Evolutionary conservation across 2,888 invertebrate genomes (phyloP).

Genomic region (Leucania comma): DNA sequence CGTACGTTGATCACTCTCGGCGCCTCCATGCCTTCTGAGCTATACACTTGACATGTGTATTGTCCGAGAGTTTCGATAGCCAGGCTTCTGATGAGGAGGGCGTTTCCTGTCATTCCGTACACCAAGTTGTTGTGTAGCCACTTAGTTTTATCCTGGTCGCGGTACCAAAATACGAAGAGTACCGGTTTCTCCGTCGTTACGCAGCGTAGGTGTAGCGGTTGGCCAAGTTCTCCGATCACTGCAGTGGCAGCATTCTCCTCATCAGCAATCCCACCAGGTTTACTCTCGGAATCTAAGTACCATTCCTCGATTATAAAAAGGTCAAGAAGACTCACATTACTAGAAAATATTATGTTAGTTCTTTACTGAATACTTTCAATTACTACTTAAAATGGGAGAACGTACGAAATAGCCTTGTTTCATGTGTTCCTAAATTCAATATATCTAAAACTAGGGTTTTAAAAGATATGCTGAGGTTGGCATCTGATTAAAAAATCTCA

Average conservation of each 20-base stretch:
- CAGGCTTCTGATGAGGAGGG: slow-evolving; percentile 94
- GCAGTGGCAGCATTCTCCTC: slow-evolving; percentile 88
- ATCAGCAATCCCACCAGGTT: slow-evolving; percentile 92
- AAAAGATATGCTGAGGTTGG: no score
- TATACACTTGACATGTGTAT: slow-evolving; percentile 97
- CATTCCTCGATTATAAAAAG: slow-evolving; percentile 73
- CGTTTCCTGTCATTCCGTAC: slow-evolving; percentile 94
- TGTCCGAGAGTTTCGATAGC: slow-evolving; percentile 94
- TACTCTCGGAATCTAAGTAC: slow-evolving; percentile 89
- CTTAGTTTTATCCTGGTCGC: slow-evolving; percentile 92
- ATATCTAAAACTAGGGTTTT: no score
- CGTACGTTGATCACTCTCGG: slow-evolving; percentile 94
- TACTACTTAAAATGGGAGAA: slow-evolving; percentile 69
- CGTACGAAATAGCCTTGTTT: slow-evolving; percentile 31
- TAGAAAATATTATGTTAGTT: not conserved
- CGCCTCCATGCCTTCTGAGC: slow-evolving; percentile 94
- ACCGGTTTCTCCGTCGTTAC: slow-evolving; percentile 95
- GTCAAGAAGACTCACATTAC: slow-evolving; percentile 54
- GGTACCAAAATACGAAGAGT: slow-evolving; percentile 96
- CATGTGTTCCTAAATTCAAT: no score
- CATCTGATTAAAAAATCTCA: no score
- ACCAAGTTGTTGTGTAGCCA: slow-evolving; percentile 93
- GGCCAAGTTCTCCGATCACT: slow-evolving; percentile 93
- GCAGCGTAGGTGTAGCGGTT: slow-evolving; percentile 94
- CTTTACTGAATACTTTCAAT: slow-evolving; percentile 1